These are phyloP conservation scores for Lipotes vexillifer DNA, from an alignment of 2,113 vertebrate species.

Conservation along the genomic window DNA sequence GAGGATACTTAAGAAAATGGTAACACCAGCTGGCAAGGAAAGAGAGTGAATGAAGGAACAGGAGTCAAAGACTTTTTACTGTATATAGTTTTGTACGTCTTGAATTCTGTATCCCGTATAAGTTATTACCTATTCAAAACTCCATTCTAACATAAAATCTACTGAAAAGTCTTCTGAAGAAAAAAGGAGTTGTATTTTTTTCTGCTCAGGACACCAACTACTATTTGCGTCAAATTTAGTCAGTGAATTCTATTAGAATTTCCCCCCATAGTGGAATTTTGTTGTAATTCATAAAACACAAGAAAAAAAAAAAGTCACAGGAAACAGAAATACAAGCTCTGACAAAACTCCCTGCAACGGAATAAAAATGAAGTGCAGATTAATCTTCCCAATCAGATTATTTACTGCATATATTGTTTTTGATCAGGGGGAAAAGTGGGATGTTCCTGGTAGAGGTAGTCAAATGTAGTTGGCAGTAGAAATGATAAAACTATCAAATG, in stretches of 20 bases:
- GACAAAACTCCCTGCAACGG: neutral
- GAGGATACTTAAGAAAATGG: neutral
- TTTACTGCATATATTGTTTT: neutral
- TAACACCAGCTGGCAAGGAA: neutral
- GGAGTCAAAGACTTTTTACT: neutral
- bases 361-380: slow-evolving; percentile 8
- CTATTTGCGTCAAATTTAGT: neutral
- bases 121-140: neutral
- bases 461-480: neutral
- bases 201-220: neutral
- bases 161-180: slow-evolving; percentile 6
- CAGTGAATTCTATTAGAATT: neutral
- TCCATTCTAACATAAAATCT: neutral
- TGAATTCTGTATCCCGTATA: neutral
- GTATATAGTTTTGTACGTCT: neutral
- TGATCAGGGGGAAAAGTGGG: neutral
- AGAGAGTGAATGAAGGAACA: neutral
- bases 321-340: slow-evolving; percentile 9
- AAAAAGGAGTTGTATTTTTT: neutral
- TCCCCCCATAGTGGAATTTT: neutral
- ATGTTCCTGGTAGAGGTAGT: neutral
- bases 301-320: neutral
- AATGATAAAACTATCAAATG: neutral
- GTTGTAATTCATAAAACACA: slow-evolving; percentile 3
- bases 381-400: slow-evolving; percentile 10